Evolutionary conservation across 2,113 vertebrate species (phyloP).

Genomic region (Morone saxatilis): DNA sequence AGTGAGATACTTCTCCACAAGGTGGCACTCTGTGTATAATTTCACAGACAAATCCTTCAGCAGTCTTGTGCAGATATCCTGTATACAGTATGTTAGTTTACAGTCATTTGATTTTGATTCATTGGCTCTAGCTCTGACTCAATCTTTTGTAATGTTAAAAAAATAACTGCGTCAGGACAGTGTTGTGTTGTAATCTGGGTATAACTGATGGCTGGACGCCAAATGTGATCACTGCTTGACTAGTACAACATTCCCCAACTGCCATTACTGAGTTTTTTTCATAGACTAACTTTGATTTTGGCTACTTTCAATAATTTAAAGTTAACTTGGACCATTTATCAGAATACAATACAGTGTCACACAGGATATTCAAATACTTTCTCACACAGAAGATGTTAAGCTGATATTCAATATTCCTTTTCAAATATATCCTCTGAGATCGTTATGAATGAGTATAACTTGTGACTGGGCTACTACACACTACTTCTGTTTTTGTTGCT

Average conservation of each 20-base stretch:
- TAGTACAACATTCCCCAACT: not conserved
- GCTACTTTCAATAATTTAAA: no score
- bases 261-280: not conserved
- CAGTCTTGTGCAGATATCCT: not conserved
- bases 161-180: not conserved
- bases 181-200: not conserved
- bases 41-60: not conserved
- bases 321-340: not conserved
- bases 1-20: slow-evolving; percentile 38
- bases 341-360: not conserved
- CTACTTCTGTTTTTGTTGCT: not conserved
- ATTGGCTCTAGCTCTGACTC: not conserved
- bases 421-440: no score
- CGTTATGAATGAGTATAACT: no score
- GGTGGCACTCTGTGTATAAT: slow-evolving; percentile 49
- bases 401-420: not conserved
- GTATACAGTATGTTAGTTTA: not conserved
- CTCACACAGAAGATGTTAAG: not conserved
- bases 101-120: not conserved
- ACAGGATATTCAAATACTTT: not conserved
- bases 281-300: no score
- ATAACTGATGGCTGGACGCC: not conserved
- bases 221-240: not conserved
- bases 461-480: no score
- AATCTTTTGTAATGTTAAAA: not conserved